Evolutionary conservation across 2,113 vertebrate genomes (phyloP), one percentile per base, ranked within the genome.

Genomic region (Phocoena sinus): DNA sequence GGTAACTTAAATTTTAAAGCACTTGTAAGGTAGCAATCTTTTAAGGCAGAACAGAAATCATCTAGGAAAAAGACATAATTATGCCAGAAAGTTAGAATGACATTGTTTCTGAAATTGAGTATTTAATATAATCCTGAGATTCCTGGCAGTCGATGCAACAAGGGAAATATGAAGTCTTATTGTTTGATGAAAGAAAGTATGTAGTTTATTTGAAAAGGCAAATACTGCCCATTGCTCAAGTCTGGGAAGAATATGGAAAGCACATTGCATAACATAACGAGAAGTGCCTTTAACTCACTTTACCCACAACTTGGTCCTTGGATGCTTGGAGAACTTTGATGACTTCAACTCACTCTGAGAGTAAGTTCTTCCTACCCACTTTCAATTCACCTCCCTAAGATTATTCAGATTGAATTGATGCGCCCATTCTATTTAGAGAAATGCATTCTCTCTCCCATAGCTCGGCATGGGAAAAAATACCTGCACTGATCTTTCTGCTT

Each of bases 391-490:
- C 50, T 87, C 71, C 84, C 87, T 86, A 79, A 96, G 68, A 95
- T 79, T 36, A 95, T 80, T 87, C 62, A 91, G 71, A 86, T 21
- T 10, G 21, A 89, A 93, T 28, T 31, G 58, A 89, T 67, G 23
- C 12, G 26, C 53, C 58, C 31, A 44, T 90, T 92, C 83, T 77
- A 56, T 62, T 85, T 86, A 77, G 17, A 84, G 33, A 97, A 98
- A 50, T 31, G 82, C 21, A 5, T 82, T 76, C 92, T 92, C 25
- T 79, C 63, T 97, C 89, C 38, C 63, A 15, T 80, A 0, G 2
- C n/a, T 91, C 3, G 0, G 50, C 83, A 77, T 38, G 58, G 60
- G 26, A 92, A 87, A 94, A 98, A 98, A 98, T 58, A 62, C 62
- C 81, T 93, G n/a, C 53, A 60, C 28, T 41, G 79, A 71, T 96